phyloP scores from a whole-genome alignment of 2,888 invertebrate species.

The Artemia sp. region DNA sequence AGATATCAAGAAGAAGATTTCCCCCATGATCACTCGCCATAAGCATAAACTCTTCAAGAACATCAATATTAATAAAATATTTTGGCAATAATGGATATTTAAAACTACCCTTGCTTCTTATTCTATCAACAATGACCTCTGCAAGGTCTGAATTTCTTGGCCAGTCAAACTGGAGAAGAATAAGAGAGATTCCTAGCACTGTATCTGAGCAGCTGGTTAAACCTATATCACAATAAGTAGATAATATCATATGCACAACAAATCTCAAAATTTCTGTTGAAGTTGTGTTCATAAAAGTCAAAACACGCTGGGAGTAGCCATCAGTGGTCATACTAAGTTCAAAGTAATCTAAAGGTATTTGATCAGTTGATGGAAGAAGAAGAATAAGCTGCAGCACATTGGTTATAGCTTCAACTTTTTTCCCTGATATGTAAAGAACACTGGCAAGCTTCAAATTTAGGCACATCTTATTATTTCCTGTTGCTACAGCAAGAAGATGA shows the following conservation, averaged over 20 bases:
- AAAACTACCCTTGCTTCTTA: not conserved
- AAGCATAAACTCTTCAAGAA: slow-evolving; percentile 15
- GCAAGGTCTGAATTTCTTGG: slow-evolving; percentile 9
- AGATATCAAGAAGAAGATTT: not conserved
- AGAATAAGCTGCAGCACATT: not conserved
- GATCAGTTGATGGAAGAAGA: not conserved
- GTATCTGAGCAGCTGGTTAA: not conserved
- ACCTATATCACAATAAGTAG: not conserved
- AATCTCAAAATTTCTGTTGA: slow-evolving; percentile 1
- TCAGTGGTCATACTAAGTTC: not conserved
- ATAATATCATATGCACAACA: not conserved
- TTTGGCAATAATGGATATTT: slow-evolving; percentile 2
- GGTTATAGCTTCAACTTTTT: not conserved
- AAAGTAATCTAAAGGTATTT: not conserved
- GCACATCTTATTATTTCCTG: slow-evolving; percentile 3
- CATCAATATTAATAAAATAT: not conserved
- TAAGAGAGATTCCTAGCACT: not conserved
- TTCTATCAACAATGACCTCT: not conserved
- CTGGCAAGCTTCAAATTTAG: slow-evolving; percentile 2
- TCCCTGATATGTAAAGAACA: not conserved
- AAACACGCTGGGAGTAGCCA: not conserved
- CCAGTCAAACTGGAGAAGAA: not conserved
- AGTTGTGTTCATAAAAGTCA: slow-evolving; percentile 1
- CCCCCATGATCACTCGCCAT: slow-evolving; percentile 2
- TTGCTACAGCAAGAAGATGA: slow-evolving; percentile 7